A percentile compares a stretch with the other conserved stretches of the same genome.
phyloP scores from a whole-genome alignment of 2,888 invertebrate genomes.

The Alviniconcha strummeri region DNA sequence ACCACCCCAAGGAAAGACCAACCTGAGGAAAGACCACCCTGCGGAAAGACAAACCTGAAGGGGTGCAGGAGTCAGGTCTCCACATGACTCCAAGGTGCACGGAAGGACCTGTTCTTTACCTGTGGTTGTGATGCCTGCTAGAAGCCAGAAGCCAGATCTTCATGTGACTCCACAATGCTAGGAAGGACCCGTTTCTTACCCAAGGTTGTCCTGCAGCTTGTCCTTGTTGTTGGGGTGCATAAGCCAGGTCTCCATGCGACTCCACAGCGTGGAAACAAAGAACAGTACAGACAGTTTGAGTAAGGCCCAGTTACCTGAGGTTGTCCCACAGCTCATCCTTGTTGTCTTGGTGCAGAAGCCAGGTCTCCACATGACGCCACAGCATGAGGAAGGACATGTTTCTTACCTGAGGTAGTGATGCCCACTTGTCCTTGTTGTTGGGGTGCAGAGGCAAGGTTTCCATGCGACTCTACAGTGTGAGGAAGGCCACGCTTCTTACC shows the following conservation, averaged over 20 bases:
- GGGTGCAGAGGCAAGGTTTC: too few species aligned
- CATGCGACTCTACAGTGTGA: too few species aligned
- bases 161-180: too few species aligned
- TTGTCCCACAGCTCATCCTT: slow-evolving; percentile 40
- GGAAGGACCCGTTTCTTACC: not conserved
- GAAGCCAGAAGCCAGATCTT: too few species aligned
- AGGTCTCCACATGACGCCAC: not conserved
- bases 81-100: not conserved
- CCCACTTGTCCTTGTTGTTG: too few species aligned
- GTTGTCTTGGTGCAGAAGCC: slow-evolving; percentile 49
- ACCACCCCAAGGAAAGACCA: too few species aligned
- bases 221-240: slow-evolving; percentile 49
- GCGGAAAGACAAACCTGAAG: too few species aligned
- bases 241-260: slow-evolving; percentile 58
- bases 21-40: too few species aligned
- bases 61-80: not conserved
- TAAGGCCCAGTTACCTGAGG: not conserved
- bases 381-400: not conserved
- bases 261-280: slow-evolving; percentile 50
- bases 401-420: not conserved
- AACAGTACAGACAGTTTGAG: too few species aligned
- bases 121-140: too few species aligned
- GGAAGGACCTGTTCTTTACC: too few species aligned
- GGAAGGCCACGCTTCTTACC: not conserved
- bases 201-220: slow-evolving; percentile 44